Conservation (phyloP, 2,113 vertebrate species). For the Antigone vipio region DNA sequence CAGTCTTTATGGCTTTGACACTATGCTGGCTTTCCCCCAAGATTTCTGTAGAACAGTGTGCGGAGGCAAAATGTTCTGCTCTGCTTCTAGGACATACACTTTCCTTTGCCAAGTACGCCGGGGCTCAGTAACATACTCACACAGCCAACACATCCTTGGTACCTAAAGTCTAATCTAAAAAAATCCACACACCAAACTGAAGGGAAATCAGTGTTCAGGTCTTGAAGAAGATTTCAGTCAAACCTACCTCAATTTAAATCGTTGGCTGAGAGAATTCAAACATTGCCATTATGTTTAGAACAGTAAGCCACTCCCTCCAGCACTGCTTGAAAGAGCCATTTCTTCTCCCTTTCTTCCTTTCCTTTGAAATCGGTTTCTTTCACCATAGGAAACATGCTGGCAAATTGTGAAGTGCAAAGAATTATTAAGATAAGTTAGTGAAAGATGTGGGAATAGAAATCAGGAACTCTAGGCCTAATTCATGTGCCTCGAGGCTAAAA, state of each 20-base stretch:
- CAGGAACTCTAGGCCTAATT: neutral
- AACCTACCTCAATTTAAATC: neutral
- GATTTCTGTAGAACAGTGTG: neutral
- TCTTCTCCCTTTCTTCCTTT: neutral
- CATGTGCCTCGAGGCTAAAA: neutral
- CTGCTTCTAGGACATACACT: neutral
- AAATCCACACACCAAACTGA: neutral
- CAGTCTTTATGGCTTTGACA: neutral
- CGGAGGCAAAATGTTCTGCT: neutral
- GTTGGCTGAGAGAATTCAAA: neutral
- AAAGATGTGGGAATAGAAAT: conserved; percentile 3
- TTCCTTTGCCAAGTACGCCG: neutral
- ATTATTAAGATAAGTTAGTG: conserved; percentile 17
- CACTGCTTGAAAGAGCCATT: neutral
- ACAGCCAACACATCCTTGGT: neutral
- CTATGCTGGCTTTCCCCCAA: neutral
- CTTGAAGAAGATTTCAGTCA: neutral
- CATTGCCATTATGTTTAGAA: neutral
- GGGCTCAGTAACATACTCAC: neutral
- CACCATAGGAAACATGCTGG: neutral
- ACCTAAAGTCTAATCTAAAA: neutral
- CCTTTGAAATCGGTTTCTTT: neutral
- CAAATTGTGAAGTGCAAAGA: neutral
- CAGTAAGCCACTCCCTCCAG: neutral
- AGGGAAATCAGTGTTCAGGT: neutral